These are phyloP conservation scores for Stenoptilia bipunctidactyla DNA, from an alignment of 2,888 invertebrate genomes.

Conservation along the genomic window DNA sequence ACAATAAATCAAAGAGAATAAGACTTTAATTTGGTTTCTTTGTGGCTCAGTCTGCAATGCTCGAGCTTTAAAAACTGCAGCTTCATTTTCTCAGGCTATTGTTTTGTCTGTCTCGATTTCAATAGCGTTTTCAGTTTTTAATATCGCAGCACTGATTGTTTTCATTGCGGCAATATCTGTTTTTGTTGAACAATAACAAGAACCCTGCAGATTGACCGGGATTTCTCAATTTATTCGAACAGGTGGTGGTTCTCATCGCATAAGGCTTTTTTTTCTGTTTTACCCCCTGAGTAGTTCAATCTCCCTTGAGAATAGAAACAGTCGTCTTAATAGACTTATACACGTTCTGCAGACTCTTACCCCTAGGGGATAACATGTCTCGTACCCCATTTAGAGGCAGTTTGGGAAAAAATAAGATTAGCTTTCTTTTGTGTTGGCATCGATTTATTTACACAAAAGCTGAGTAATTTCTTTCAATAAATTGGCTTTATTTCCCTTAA, in stretches of 20 bases:
- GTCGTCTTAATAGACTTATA: conserved; percentile 66
- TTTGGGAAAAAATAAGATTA: conserved; percentile 45
- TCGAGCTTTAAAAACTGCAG: conserved; percentile 34
- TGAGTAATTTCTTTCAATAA: not conserved
- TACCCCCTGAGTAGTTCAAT: conserved; percentile 33
- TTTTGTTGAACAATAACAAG: conserved; percentile 19
- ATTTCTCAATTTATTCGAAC: conserved; percentile 41
- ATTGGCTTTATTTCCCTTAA: too few relatives aligned
- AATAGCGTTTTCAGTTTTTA: conserved; percentile 27
- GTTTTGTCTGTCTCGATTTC: conserved; percentile 28
- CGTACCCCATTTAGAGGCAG: conserved; percentile 27
- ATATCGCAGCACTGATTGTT: conserved; percentile 30
- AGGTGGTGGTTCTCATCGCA: conserved; percentile 53
- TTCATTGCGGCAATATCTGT: conserved; percentile 26
- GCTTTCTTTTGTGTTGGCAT: conserved; percentile 39
- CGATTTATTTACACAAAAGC: conserved; percentile 19
- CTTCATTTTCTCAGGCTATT: conserved; percentile 35
- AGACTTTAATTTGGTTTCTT: conserved; percentile 33
- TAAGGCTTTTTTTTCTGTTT: conserved; percentile 52
- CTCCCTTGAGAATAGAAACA: conserved; percentile 41
- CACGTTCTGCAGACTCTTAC: conserved; percentile 46
- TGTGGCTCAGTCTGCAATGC: conserved; percentile 24
- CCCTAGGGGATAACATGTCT: conserved; percentile 44
- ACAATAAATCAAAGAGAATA: conserved; percentile 43
- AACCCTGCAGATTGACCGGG: conserved; percentile 20